These are phyloP conservation scores for Drosophila atroscutellata DNA, from an alignment of 2,888 invertebrate genomes.

Conservation along the genomic window DNA sequence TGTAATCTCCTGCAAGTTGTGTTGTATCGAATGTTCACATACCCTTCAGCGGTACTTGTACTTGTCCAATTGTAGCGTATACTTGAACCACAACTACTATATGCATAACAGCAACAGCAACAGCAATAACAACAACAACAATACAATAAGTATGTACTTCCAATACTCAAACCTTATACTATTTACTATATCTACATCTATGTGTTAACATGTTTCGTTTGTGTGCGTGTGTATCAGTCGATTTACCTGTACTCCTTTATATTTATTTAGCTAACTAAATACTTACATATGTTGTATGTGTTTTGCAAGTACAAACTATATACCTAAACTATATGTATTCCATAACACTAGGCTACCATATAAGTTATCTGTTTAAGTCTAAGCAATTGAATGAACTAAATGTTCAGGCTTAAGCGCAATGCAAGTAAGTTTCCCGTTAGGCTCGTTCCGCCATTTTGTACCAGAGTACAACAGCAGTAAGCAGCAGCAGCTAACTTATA, in stretches of 20 bases:
- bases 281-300: conserved; percentile 47
- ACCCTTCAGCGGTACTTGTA: conserved; percentile 35
- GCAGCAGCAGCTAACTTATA: conserved; percentile 32
- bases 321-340: conserved; percentile 5
- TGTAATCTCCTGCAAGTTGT: conserved; percentile 42
- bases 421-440: conserved; percentile 50
- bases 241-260: conserved; percentile 18
- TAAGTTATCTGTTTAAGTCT: conserved; percentile 54
- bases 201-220: conserved; percentile 34
- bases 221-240: conserved; percentile 22
- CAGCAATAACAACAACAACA: conserved; percentile 9
- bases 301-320: conserved; percentile 41
- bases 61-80: conserved; percentile 49
- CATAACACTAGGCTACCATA: conserved; percentile 52
- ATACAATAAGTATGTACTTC: conserved; percentile 29
- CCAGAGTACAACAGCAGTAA: conserved; percentile 20
- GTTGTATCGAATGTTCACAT: conserved; percentile 31
- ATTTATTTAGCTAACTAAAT: conserved; percentile 28
- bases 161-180: conserved; percentile 12
- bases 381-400: conserved; percentile 12
- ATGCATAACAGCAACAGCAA: conserved; percentile 33
- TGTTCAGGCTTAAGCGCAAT: conserved; percentile 9
- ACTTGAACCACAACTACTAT: conserved; percentile 46
- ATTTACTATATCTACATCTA: conserved; percentile 13
- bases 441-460: conserved; percentile 14